phyloP scores from a whole-genome alignment of 2,888 invertebrate species.

The Apoda limacodes region DNA sequence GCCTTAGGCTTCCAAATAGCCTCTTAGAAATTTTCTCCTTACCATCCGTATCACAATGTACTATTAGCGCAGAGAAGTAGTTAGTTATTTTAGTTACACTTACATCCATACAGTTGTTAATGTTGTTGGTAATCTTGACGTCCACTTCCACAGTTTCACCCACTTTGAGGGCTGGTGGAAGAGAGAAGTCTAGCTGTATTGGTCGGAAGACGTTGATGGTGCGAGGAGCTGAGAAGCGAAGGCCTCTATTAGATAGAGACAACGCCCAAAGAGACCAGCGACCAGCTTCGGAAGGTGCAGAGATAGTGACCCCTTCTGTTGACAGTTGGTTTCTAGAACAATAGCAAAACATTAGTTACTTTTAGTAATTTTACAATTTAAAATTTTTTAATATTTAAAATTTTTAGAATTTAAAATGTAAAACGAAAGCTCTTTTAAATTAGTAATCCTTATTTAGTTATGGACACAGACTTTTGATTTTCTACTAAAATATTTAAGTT shows the following conservation, averaged over 20 bases:
- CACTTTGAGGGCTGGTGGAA: conserved; percentile 71
- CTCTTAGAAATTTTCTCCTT: too few species aligned
- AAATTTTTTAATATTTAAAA: not conserved
- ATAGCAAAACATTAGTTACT: too few species aligned
- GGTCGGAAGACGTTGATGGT: conserved; percentile 72
- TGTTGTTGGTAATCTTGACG: conserved; percentile 75
- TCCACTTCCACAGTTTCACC: conserved; percentile 76
- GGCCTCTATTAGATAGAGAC: conserved; percentile 63
- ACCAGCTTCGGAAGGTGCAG: conserved; percentile 72
- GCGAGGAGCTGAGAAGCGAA: conserved; percentile 69
- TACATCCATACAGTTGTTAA: conserved; percentile 77
- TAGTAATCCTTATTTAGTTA: not conserved
- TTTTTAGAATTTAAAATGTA: too few species aligned
- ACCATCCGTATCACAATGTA: too few species aligned
- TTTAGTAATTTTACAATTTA: conserved; percentile 2
- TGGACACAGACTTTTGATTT: too few species aligned
- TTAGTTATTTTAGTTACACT: too few species aligned
- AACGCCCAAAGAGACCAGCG: conserved; percentile 75
- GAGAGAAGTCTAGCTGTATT: conserved; percentile 71
- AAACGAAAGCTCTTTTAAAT: not conserved
- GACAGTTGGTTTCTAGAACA: conserved; percentile 63
- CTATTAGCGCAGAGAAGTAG: too few species aligned
- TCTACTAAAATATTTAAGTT: too few species aligned
- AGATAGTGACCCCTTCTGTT: conserved; percentile 68
- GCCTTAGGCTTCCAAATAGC: too few species aligned